A percentile compares a stretch with the other conserved stretches of the same genome.
phyloP scores from a whole-genome alignment of 2,888 invertebrate species.

The Spatulosminthurus flaviceps region DNA sequence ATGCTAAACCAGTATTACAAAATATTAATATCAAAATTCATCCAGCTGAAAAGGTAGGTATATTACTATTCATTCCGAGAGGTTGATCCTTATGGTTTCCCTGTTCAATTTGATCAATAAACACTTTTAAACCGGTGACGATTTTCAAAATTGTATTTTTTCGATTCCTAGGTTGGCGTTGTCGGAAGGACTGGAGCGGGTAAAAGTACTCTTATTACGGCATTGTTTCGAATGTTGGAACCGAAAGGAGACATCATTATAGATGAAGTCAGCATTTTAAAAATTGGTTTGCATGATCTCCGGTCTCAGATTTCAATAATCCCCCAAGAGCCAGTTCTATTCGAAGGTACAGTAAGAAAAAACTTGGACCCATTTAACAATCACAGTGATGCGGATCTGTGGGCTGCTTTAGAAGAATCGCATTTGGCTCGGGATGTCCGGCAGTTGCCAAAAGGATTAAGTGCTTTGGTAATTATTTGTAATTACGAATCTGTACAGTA shows the following conservation, averaged over 20 bases:
- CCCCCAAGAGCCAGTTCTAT: conserved; percentile 55
- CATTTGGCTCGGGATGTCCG: conserved; percentile 54
- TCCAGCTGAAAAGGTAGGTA: conserved; percentile 67
- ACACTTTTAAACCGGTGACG: too few species aligned
- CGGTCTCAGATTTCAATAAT: conserved; percentile 58
- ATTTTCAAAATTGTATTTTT: neutral
- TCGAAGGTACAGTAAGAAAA: conserved; percentile 50
- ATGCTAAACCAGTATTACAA: conserved; percentile 66
- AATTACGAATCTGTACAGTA: neutral
- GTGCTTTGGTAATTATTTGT: conserved; percentile 50
- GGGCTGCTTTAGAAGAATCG: conserved; percentile 54
- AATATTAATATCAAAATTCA: conserved; percentile 66
- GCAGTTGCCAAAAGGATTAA: conserved; percentile 51
- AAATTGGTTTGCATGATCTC: conserved; percentile 62
- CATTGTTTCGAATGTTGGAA: conserved; percentile 76
- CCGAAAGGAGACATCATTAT: conserved; percentile 75
- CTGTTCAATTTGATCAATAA: too few species aligned
- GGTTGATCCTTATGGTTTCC: too few species aligned
- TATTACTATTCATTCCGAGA: conserved; percentile 3
- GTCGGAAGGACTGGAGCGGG: conserved; percentile 35
- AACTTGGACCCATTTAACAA: conserved; percentile 58
- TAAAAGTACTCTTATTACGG: conserved; percentile 76
- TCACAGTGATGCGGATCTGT: conserved; percentile 54
- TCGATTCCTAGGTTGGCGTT: conserved; percentile 32
- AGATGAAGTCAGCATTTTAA: conserved; percentile 71